phyloP scores from a whole-genome alignment of 2,888 invertebrate species.

The Aplocera efformata region DNA sequence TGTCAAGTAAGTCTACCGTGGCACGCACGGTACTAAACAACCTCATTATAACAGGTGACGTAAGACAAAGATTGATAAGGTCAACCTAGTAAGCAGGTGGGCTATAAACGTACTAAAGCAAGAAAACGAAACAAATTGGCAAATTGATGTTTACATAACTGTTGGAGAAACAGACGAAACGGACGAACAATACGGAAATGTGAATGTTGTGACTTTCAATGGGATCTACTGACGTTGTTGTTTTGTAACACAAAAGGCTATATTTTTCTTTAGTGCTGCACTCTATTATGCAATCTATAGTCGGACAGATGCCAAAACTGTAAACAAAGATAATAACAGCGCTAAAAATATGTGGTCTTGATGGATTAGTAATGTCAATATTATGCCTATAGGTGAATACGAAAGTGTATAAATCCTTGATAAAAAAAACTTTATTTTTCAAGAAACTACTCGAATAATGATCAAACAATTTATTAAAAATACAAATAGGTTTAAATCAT shows the following conservation, averaged over 20 bases:
- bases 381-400: too few relatives aligned
- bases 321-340: too few relatives aligned
- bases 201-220: slow-evolving; percentile 16
- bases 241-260: slow-evolving; percentile 19
- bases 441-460: too few relatives aligned
- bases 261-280: slow-evolving; percentile 17
- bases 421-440: too few relatives aligned
- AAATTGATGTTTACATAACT: slow-evolving; percentile 48
- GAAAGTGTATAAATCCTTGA: too few relatives aligned
- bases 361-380: too few relatives aligned
- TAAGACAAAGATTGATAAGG: slow-evolving; percentile 40
- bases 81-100: slow-evolving; percentile 40
- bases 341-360: too few relatives aligned
- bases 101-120: slow-evolving; percentile 33
- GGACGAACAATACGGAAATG: slow-evolving; percentile 20
- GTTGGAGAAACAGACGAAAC: slow-evolving; percentile 21
- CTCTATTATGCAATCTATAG: slow-evolving; percentile 13
- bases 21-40: slow-evolving; percentile 45
- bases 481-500: too few relatives aligned
- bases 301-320: background rate
- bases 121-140: slow-evolving; percentile 43
- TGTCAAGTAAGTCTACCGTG: slow-evolving; percentile 43
- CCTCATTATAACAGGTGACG: slow-evolving; percentile 51
- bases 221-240: slow-evolving; percentile 19
- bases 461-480: too few relatives aligned